Evolutionary conservation across 2,113 vertebrate species (phyloP).

Genomic region (Gasterosteus nipponicus): DNA sequence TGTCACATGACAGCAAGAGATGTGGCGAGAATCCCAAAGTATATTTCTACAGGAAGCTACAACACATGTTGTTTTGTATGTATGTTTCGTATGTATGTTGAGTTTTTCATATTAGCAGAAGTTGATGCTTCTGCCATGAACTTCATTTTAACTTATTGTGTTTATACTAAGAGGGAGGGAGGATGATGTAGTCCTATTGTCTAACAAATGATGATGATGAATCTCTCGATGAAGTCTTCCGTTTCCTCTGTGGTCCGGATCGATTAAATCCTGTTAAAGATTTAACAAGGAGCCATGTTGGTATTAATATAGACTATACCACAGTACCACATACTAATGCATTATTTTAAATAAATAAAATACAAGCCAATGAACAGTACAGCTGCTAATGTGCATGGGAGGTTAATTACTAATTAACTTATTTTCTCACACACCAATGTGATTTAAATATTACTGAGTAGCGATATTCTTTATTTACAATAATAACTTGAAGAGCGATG

Average conservation of each 20-base stretch:
- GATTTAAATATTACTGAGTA: not conserved
- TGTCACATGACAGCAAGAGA: not conserved
- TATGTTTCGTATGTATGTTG: not conserved
- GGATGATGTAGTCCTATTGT: not conserved
- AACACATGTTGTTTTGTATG: not conserved
- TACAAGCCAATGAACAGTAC: not conserved
- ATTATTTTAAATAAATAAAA: too few relatives aligned
- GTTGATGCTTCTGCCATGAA: not conserved
- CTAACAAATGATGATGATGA: not conserved
- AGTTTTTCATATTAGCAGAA: not conserved
- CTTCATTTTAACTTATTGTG: not conserved
- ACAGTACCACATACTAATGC: too few relatives aligned
- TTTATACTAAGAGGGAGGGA: not conserved
- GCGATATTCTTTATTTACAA: not conserved
- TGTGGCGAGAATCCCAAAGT: not conserved
- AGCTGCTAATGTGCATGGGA: not conserved
- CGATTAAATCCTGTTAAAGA: constrained; percentile 35
- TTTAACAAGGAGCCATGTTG: constrained; percentile 42
- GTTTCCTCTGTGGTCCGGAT: not conserved
- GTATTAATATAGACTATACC: not conserved
- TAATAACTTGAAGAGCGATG: not conserved
- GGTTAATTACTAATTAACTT: not conserved
- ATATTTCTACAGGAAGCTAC: not conserved
- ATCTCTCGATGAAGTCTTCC: not conserved
- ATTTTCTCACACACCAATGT: not conserved